Evolutionary conservation across 2,113 vertebrate species (phyloP).

Genomic region (Castor canadensis): DNA sequence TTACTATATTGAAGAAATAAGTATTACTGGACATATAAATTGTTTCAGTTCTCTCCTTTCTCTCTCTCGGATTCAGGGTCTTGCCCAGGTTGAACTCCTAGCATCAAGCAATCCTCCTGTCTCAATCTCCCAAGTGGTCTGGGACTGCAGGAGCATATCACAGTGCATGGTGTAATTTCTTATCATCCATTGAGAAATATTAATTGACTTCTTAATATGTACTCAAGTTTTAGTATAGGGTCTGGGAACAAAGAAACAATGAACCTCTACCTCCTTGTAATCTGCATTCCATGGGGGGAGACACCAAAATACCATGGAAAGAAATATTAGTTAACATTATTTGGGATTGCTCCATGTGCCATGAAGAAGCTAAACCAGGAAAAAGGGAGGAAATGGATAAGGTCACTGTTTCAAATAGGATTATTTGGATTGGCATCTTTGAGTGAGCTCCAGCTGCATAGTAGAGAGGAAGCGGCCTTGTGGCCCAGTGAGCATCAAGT

Average conservation of each 20-base stretch:
- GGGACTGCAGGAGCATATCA: background rate
- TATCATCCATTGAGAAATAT: background rate
- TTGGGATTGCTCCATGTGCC: background rate
- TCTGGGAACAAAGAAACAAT: background rate
- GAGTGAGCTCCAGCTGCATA: background rate
- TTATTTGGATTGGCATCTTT: background rate
- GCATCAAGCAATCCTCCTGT: background rate
- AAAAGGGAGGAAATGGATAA: accelerated
- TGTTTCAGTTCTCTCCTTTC: background rate
- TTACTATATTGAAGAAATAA: background rate
- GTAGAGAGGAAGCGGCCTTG: background rate
- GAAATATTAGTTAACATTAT: background rate
- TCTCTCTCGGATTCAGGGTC: background rate
- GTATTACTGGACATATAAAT: background rate
- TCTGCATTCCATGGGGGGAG: background rate
- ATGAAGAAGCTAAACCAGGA: background rate
- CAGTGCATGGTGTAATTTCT: background rate
- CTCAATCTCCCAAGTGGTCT: background rate
- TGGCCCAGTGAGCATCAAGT: background rate
- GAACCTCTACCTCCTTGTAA: background rate
- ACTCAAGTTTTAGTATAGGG: background rate
- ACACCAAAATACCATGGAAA: background rate
- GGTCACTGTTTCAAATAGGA: background rate
- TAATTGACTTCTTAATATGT: background rate
- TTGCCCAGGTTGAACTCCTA: background rate